Conservation (phyloP, 2,888 invertebrate genomes). For the Hecatera dysodea region DNA sequence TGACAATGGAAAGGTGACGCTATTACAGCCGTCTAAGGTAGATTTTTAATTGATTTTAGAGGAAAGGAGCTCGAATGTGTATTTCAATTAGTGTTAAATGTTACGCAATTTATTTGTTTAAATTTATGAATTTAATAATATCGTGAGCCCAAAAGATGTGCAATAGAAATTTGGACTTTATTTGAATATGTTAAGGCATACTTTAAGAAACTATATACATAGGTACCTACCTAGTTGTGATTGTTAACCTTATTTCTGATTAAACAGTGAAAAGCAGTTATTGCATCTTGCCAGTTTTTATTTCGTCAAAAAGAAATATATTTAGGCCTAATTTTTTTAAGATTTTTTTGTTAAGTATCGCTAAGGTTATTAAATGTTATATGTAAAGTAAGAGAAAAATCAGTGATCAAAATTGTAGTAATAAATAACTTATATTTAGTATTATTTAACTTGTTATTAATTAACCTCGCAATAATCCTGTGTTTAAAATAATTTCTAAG, state of each 20-base stretch:
- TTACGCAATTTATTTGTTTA: slow-evolving; percentile 10
- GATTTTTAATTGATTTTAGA: slow-evolving; percentile 11
- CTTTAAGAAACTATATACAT: neutral
- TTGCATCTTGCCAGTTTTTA: slow-evolving; percentile 40
- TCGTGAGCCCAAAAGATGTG: neutral
- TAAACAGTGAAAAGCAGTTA: neutral
- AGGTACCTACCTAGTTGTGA: neutral
- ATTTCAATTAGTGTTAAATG: slow-evolving; percentile 1
- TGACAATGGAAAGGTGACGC: neutral
- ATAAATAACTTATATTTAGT: neutral
- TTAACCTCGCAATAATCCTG: slow-evolving; percentile 45
- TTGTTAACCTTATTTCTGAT: slow-evolving; percentile 4
- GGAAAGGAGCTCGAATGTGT: neutral
- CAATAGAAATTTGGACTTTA: slow-evolving; percentile 4
- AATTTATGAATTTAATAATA: neutral
- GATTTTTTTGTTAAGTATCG: slow-evolving; percentile 12
- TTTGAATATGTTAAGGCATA: neutral
- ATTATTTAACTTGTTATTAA: slow-evolving; percentile 18
- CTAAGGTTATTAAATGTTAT: neutral
- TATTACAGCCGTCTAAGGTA: neutral
- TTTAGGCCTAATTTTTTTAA: neutral
- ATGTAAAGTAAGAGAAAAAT: neutral
- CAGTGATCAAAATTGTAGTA: slow-evolving; percentile 5
- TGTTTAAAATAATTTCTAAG: slow-evolving; percentile 32
- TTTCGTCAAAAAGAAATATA: neutral